A percentile compares a stretch with the other conserved stretches of the same genome.
Conservation (phyloP, 2,113 vertebrate genomes). For the Odontophorus gujanensis region DNA sequence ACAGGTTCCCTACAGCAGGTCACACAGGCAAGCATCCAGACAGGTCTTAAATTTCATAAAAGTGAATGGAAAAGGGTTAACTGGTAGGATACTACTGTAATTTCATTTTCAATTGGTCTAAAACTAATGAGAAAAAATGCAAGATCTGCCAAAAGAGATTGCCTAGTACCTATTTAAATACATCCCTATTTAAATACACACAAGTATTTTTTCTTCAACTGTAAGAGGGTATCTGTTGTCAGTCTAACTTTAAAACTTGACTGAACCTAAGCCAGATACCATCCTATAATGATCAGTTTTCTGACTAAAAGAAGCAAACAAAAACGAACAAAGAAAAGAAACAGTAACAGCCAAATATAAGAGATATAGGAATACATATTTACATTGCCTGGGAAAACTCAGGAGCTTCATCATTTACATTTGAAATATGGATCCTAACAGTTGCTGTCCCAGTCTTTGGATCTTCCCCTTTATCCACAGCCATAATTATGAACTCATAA, state of each 20-base stretch:
- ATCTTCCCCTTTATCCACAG: constrained; percentile 85
- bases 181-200: neutral
- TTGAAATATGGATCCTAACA: constrained; percentile 86
- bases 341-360: neutral
- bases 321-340: neutral
- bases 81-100: neutral
- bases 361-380: constrained; percentile 49
- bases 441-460: constrained; percentile 88
- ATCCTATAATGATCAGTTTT: neutral
- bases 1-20: too few relatives aligned
- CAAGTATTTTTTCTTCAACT: neutral
- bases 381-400: constrained; percentile 87
- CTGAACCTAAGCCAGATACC: neutral
- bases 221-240: neutral
- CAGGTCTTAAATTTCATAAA: neutral
- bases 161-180: neutral
- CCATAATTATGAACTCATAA: constrained; percentile 91
- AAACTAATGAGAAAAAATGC: neutral
- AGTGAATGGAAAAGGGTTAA: neutral
- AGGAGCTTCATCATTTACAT: constrained; percentile 90
- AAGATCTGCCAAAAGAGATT: neutral
- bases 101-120: neutral
- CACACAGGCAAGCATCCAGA: too few relatives aligned
- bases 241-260: neutral
- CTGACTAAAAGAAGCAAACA: neutral